These are phyloP conservation scores for Anthopleura sola DNA, from an alignment of 64 coral and sea anemone genomes.

Conservation along the genomic window DNA sequence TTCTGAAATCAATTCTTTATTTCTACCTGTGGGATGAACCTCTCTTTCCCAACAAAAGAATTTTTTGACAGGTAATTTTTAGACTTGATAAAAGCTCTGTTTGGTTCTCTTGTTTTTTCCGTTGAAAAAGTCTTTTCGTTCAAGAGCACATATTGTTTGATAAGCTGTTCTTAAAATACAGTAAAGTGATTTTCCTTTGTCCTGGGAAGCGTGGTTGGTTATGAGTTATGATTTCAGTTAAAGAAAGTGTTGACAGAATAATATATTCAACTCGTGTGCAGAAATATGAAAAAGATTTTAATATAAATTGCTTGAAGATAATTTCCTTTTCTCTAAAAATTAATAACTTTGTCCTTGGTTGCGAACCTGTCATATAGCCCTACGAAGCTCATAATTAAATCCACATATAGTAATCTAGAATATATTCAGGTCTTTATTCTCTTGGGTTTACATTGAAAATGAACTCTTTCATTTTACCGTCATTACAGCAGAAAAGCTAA, in stretches of 20 bases:
- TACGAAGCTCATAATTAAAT: background rate
- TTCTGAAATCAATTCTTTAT: background rate
- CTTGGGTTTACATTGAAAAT: background rate
- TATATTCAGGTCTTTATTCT: background rate
- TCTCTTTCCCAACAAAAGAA: background rate
- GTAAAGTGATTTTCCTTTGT: background rate
- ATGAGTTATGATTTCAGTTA: background rate
- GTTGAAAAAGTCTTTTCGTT: background rate
- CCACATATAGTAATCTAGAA: background rate
- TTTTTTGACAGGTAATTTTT: background rate
- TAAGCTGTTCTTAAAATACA: slow-evolving; percentile 4
- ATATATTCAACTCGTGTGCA: background rate
- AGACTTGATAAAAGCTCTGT: background rate
- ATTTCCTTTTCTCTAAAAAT: background rate
- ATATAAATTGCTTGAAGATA: background rate
- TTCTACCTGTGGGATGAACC: background rate
- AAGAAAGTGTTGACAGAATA: background rate
- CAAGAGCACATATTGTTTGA: background rate
- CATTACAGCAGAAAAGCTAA: no score
- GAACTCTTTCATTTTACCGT: background rate
- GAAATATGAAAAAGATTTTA: background rate
- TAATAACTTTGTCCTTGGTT: background rate
- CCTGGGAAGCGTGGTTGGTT: background rate
- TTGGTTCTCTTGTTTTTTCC: background rate
- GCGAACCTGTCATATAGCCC: background rate